Evolutionary conservation across 1,140 invertebrate genomes (phyloP).

Genomic region (Nasonia vitripennis): DNA sequence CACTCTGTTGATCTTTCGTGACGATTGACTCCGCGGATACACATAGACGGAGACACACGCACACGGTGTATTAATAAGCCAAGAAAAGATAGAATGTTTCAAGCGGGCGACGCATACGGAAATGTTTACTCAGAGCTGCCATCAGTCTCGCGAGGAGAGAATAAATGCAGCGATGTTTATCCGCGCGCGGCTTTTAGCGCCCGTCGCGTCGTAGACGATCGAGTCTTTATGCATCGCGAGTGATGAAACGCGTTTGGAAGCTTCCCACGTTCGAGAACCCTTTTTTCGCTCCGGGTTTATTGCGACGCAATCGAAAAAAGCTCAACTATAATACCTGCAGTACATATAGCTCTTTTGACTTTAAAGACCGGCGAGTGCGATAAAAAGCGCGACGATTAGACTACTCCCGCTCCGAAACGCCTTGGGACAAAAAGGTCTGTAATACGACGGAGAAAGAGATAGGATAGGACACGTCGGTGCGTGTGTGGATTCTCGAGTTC

Average conservation of each 20-base stretch:
- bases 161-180: slow-evolving; percentile 6
- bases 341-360: too few relatives aligned
- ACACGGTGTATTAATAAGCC: background rate
- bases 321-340: too few relatives aligned
- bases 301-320: too few relatives aligned
- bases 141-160: background rate
- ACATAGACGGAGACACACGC: too few relatives aligned
- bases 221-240: background rate
- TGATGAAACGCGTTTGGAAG: background rate
- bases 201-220: background rate
- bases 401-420: background rate
- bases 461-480: background rate
- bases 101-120: background rate
- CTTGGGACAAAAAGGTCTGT: background rate
- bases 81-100: slow-evolving; percentile 16
- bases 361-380: too few relatives aligned
- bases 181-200: background rate
- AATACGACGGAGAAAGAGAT: background rate
- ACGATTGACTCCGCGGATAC: background rate
- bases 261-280: too few relatives aligned
- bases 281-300: too few relatives aligned
- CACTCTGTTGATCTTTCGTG: background rate
- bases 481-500: background rate
- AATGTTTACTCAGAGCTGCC: background rate
- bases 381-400: background rate